Conservation (phyloP, 2,797 vertebrate species). For the Argya squamiceps region DNA sequence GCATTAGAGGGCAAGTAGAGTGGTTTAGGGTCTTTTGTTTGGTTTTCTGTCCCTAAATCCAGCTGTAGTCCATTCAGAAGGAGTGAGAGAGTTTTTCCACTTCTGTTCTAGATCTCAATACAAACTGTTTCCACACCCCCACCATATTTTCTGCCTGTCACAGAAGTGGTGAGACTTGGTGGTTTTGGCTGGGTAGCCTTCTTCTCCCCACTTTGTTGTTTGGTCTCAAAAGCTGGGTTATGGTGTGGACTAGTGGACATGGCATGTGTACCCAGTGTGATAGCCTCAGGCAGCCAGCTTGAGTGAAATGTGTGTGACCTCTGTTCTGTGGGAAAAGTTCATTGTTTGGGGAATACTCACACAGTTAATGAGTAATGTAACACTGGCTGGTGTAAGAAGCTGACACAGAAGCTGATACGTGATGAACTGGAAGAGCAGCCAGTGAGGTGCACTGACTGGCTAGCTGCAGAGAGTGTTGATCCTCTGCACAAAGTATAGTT, state of each 20-base stretch:
- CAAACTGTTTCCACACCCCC: background rate
- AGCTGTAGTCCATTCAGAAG: background rate
- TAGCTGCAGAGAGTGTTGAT: background rate
- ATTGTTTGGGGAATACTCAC: background rate
- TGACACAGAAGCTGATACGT: background rate
- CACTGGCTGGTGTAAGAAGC: background rate
- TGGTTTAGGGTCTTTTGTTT: background rate
- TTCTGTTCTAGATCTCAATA: background rate
- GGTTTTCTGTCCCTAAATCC: background rate
- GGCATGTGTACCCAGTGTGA: background rate
- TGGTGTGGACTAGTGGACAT: too few species aligned
- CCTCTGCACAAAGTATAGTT: background rate
- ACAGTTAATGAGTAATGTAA: background rate
- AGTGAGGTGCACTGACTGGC: background rate
- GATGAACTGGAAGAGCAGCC: background rate
- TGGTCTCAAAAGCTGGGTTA: background rate
- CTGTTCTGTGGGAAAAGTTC: background rate
- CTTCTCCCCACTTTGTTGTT: background rate
- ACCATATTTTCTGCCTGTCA: background rate
- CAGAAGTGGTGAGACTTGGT: background rate
- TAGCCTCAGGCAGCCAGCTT: background rate
- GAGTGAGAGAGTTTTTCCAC: background rate
- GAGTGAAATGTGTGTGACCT: background rate
- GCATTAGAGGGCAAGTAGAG: background rate
- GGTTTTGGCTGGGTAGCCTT: background rate